A percentile compares a stretch with the other conserved stretches of the same genome.
phyloP scores from a whole-genome alignment of 2,113 vertebrate species.

The Leptosomus discolor region DNA sequence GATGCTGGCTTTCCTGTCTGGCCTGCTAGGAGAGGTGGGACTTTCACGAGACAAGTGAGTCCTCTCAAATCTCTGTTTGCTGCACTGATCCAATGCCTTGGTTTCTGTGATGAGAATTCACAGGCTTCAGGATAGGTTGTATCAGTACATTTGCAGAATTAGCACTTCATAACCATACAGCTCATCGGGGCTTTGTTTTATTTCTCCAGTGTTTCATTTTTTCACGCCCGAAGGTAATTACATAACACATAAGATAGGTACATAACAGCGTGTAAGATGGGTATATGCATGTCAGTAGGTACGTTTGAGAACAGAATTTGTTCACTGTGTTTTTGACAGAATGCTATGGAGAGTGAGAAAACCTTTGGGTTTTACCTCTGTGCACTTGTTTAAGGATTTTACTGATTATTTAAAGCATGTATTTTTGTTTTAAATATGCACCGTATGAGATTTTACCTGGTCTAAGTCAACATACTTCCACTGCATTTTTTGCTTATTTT shows the following conservation, averaged over 20 bases:
- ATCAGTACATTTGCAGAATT: background rate
- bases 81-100: background rate
- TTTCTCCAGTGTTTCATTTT: background rate
- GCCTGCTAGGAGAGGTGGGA: background rate
- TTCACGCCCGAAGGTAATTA: background rate
- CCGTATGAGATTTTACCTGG: background rate
- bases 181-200: background rate
- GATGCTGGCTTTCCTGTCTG: background rate
- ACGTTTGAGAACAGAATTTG: background rate
- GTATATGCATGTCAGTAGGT: background rate
- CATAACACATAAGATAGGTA: too few species aligned
- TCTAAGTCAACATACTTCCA: background rate
- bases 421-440: background rate
- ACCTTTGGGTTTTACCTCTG: background rate
- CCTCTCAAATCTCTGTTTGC: background rate
- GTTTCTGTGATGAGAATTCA: background rate
- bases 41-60: background rate
- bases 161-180: background rate
- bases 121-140: background rate
- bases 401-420: background rate
- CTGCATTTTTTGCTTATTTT: background rate
- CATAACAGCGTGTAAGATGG: background rate
- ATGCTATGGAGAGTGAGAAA: background rate
- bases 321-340: background rate
- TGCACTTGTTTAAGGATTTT: background rate